Conservation (phyloP, 2,888 invertebrate species). For the Panzeria rudis region DNA sequence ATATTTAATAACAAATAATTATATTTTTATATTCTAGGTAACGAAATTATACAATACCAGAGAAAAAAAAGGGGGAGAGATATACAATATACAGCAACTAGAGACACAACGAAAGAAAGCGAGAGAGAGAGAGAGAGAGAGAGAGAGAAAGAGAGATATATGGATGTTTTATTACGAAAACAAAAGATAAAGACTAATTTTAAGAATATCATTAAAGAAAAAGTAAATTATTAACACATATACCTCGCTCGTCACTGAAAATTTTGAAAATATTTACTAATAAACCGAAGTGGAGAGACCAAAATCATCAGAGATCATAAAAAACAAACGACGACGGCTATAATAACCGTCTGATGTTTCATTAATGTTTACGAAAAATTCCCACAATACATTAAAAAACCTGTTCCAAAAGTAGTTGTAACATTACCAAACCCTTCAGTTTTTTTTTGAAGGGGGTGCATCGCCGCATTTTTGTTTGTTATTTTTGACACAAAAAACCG, state of each 20-base stretch:
- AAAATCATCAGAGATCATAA: not conserved
- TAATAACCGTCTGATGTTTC: constrained; percentile 46
- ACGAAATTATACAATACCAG: constrained; percentile 62
- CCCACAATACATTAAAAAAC: constrained; percentile 12
- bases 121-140: constrained; percentile 18
- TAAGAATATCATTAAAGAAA: constrained; percentile 19
- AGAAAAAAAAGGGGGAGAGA: constrained; percentile 30
- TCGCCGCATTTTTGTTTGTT: constrained; percentile 4
- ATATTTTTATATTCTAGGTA: constrained; percentile 29
- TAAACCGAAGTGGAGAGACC: not conserved
- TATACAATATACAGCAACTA: not conserved
- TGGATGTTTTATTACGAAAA: constrained; percentile 15
- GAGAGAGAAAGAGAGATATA: constrained; percentile 7
- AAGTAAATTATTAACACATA: not conserved
- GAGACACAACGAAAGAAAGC: no score
- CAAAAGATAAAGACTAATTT: not conserved
- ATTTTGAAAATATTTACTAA: constrained; percentile 18
- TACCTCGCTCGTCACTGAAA: constrained; percentile 23
- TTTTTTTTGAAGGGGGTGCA: constrained; percentile 29
- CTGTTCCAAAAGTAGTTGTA: constrained; percentile 4
- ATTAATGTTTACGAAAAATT: constrained; percentile 58
- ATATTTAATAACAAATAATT: not conserved
- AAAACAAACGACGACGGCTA: constrained; percentile 29
- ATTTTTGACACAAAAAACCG: constrained; percentile 30
- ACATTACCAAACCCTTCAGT: constrained; percentile 23